These are phyloP conservation scores for Lithophane socia DNA, from an alignment of 2,888 invertebrate genomes.

Conservation along the genomic window DNA sequence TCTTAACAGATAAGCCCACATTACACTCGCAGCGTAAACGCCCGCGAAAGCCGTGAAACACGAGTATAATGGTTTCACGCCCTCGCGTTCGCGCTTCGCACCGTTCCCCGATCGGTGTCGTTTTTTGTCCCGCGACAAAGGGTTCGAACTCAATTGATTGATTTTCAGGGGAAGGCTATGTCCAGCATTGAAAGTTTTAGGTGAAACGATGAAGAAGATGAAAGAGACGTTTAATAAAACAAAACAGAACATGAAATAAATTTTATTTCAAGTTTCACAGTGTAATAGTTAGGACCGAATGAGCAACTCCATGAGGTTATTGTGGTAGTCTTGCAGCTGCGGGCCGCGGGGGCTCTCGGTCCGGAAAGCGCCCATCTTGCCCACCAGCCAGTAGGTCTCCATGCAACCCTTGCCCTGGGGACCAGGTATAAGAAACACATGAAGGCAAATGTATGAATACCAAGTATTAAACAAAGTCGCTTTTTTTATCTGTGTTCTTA, in stretches of 20 bases:
- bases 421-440: constrained; percentile 21
- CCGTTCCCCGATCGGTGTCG: too few species aligned
- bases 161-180: background rate
- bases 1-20: too few species aligned
- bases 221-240: constrained; percentile 20
- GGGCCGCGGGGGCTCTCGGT: constrained; percentile 78
- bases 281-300: constrained; percentile 72
- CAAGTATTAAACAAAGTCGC: background rate
- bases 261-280: constrained; percentile 58
- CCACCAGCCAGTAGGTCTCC: constrained; percentile 90
- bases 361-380: constrained; percentile 79
- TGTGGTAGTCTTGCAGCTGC: constrained; percentile 83
- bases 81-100: too few species aligned
- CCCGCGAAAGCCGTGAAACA: too few species aligned
- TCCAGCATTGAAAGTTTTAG: too few species aligned
- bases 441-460: background rate
- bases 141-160: too few species aligned
- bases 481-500: background rate
- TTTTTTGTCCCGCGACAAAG: too few species aligned
- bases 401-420: constrained; percentile 89
- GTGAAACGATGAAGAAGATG: background rate
- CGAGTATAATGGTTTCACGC: too few species aligned
- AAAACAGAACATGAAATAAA: constrained; percentile 60
- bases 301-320: constrained; percentile 83
- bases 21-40: too few species aligned